Base-by-base conservation (phyloP, 2,888 invertebrate species). In the Caenorhabditis virilis region DNA sequence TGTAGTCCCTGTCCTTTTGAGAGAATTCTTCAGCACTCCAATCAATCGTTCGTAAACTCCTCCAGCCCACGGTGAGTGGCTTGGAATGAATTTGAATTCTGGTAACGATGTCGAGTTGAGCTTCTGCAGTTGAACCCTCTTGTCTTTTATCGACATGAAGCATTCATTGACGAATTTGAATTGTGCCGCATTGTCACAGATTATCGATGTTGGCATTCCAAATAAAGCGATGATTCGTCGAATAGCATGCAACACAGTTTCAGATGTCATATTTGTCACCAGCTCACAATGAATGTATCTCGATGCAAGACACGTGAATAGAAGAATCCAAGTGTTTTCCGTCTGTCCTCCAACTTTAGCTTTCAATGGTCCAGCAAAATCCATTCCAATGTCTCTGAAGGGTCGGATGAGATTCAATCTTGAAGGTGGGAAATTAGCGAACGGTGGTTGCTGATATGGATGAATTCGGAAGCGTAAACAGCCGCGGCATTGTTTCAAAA, bases 1-100 rank as follows among this genome's bases (percentile, higher is more conserved):
- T 20, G 48, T 49, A 4, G 45, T 30, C 23, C 60, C 60, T 20
- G 54, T 20, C 33, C 22, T 20, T 2, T 26, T 4, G 1, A 60
- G 20, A 9, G 13, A 38, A 11, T 27, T 25, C 38, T 60, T 60
- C 18, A 60, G 20, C 0, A 69, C 7, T n/a, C 82, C 76, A 13
- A 85, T 75, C 4, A 86, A 63, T 18, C 84, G 68, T 69, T 86
- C 85, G 78, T 84, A 86, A 69, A 82, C 84, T 39, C 85, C 85
- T 46, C 85, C 85, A 84, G 83, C 83, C 85, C 85, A 86, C 1
- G 85, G 70, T 6, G 33, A 30, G 5, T 27, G 30, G 2, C 52
- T 33, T 1, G 59, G 27, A 7, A 52, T 59, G 25, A 23, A 26
- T 6, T 36, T 27, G 23, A 59, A 52, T 0, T 35, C 15, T 15